Conservation (phyloP, 1,140 invertebrate species). For the Hirudo medicinalis region DNA sequence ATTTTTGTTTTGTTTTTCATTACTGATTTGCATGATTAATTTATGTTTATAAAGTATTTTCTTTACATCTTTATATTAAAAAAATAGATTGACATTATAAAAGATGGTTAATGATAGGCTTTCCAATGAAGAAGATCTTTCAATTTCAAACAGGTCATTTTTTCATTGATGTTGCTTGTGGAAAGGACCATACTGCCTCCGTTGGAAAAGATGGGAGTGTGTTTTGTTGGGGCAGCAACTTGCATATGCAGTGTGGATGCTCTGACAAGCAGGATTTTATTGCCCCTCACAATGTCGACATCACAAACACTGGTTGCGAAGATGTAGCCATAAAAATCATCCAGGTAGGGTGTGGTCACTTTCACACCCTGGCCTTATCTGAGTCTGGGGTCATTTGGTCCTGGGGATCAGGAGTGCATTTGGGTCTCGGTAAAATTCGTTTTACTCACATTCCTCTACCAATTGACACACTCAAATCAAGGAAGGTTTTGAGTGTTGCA, state of each 20-base stretch:
- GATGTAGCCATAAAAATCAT: constrained; percentile 41
- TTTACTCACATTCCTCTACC: constrained; percentile 44
- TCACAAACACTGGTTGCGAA: background rate
- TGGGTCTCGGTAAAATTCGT: constrained; percentile 47
- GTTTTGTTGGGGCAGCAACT: constrained; percentile 36
- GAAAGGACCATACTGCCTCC: constrained; percentile 33
- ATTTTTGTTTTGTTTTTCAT: background rate
- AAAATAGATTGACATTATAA: no score
- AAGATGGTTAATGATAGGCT: no score
- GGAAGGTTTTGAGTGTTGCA: constrained; percentile 50
- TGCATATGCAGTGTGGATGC: constrained; percentile 32
- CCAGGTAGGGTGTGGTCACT: constrained; percentile 60
- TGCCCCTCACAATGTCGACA: no score
- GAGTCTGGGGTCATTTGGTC: constrained; percentile 69
- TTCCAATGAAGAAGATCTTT: no score
- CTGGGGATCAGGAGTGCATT: constrained; percentile 55
- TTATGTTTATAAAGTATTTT: no score
- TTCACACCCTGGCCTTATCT: constrained; percentile 69
- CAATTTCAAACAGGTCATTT: background rate
- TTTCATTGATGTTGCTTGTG: constrained; percentile 30
- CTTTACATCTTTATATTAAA: no score
- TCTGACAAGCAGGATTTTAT: background rate
- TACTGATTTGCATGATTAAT: background rate
- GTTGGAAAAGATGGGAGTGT: constrained; percentile 30
- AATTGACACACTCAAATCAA: constrained; percentile 55